Base-by-base conservation (phyloP, 2,888 invertebrate genomes). In the Sabatieria punctata region DNA sequence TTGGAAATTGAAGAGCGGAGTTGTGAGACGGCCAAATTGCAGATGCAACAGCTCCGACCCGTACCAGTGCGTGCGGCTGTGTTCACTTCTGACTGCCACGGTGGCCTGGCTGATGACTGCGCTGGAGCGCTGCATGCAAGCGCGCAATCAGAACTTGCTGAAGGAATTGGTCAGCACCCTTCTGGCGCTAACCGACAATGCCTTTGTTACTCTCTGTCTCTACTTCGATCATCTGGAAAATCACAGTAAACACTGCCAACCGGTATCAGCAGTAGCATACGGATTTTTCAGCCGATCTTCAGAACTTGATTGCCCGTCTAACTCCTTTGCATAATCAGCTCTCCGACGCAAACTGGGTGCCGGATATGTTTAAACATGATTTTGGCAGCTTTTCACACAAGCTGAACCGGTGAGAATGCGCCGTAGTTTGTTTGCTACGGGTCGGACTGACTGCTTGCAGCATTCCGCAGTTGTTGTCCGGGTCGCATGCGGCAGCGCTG, bases 181-280 rank as follows among this genome's bases (percentile, higher is more conserved):
- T 4, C 21, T 19, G 2, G 23, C 39, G 8, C 33, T 47, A 33
- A 6, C 23, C 2, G 23, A 39, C 38, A 45, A 41, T 24, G 46
- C 25, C 13, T 49, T 49, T 41, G 19, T 43, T 21, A 11, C 35
- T 13, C 27, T 49, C 24, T 49, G 49, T 23, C 13, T 49, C n/a
- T 38, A 43, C 33, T 47, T 49, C 30, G 36, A 49, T 38, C 40
- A 37, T 2, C 18, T 49, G 19, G 41, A 47, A 4, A 22, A 48
- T 26, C 39, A 42, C 4, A 40, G 49, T 49, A 19, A 22, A n/a
- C 13, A 33, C 33, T 11, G n/a, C 33, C n/a, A n/a, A 15, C 37
- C 22, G 15, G 41, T 15, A 39, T 11, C 39, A 19, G n/a, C 19
- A 19, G n/a, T 13, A 19, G 11, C 11, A 13, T 19, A 18, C 22